phyloP scores from a whole-genome alignment of 2,113 vertebrate species.

The Thamnophis sirtalis region DNA sequence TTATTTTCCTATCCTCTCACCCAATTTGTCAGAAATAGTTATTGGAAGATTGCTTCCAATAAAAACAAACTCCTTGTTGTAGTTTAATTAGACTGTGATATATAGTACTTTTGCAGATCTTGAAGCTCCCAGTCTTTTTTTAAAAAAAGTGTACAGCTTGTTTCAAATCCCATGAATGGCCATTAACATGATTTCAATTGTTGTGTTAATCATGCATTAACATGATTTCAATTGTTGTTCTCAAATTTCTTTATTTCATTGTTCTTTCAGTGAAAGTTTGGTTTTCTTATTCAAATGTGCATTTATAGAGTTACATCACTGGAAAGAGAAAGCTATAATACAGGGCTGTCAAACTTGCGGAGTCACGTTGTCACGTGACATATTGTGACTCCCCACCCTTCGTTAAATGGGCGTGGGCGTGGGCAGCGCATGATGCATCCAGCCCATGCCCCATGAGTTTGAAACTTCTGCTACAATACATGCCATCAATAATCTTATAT shows the following conservation, averaged over 20 bases:
- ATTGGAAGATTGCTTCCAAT: neutral
- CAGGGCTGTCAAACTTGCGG: neutral
- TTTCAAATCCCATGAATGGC: neutral
- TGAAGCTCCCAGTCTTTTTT: neutral
- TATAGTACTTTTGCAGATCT: neutral
- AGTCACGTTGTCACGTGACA: too few relatives aligned
- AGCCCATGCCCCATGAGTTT: fast-evolving
- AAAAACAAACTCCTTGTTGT: neutral
- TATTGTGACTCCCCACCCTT: too few relatives aligned
- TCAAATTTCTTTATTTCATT: neutral
- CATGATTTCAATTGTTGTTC: neutral
- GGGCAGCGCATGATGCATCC: too few relatives aligned
- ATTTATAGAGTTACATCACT: neutral
- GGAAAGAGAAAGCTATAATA: slow-evolving; percentile 40
- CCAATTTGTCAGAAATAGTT: neutral
- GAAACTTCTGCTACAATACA: slow-evolving; percentile 21
- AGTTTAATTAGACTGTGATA: neutral
- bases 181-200: neutral
- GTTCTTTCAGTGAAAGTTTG: neutral
- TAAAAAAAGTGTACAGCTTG: neutral
- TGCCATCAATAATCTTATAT: slow-evolving; percentile 43
- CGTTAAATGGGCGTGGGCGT: too few relatives aligned
- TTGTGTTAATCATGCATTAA: neutral
- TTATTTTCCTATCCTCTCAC: neutral
- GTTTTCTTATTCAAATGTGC: neutral